Conservation (phyloP, 2,113 vertebrate species). For the Petroica traversi region DNA sequence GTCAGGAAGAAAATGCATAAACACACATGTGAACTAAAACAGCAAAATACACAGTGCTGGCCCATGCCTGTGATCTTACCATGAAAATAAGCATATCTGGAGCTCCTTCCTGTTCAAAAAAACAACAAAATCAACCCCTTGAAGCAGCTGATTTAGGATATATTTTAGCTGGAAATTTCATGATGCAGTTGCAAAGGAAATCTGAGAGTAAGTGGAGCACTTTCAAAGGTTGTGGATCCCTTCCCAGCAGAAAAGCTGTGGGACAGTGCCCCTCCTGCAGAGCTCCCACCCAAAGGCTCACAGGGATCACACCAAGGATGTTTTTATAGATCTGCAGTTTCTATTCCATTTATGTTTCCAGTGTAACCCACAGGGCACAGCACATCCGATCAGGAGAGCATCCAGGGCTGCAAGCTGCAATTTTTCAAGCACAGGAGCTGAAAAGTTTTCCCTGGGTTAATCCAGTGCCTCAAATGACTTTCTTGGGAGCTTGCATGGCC, state of each 20-base stretch:
- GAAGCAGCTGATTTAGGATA: neutral
- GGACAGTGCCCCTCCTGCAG: neutral
- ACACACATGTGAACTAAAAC: neutral
- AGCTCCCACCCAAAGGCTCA: neutral
- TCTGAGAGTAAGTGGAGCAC: neutral
- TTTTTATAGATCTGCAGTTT: neutral
- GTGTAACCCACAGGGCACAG: neutral
- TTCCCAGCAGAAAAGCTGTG: neutral
- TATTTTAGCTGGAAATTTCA: neutral
- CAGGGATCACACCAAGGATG: neutral
- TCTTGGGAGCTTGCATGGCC: neutral
- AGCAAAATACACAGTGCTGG: neutral
- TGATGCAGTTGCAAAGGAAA: neutral
- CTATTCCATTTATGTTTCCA: neutral
- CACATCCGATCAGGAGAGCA: neutral
- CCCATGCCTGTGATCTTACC: neutral
- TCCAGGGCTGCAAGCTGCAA: fast-evolving
- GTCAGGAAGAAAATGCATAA: neutral
- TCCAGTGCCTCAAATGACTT: neutral
- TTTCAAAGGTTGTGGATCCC: neutral
- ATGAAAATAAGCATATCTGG: neutral
- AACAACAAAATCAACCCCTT: neutral
- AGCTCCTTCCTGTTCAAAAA: neutral
- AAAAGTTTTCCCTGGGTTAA: neutral
- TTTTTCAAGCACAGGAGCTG: neutral